Conservation (phyloP, 2,888 invertebrate species). For the Smittia sp. region DNA sequence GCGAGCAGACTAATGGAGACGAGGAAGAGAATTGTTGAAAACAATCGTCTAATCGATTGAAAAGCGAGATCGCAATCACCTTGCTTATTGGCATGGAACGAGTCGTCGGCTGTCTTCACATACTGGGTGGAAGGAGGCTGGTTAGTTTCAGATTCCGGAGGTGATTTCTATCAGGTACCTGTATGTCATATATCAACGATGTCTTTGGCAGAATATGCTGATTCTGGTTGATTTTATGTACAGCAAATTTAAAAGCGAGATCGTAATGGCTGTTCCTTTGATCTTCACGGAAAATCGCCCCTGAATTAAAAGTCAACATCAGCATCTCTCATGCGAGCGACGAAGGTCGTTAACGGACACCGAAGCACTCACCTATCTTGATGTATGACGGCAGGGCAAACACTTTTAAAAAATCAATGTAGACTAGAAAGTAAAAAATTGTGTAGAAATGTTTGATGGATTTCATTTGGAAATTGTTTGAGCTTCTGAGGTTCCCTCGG, state of each 20-base stretch:
- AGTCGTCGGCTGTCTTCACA: slow-evolving; percentile 66
- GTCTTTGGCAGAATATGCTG: slow-evolving; percentile 68
- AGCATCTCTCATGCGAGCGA: too few relatives aligned
- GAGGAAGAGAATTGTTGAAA: not conserved
- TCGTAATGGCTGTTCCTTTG: slow-evolving; percentile 68
- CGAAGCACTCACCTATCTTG: slow-evolving; percentile 13
- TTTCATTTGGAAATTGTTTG: slow-evolving; percentile 4
- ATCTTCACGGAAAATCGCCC: slow-evolving; percentile 73
- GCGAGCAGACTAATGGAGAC: slow-evolving; percentile 63
- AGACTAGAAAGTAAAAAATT: slow-evolving; percentile 10
- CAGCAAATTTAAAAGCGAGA: slow-evolving; percentile 76
- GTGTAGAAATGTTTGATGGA: not conserved
- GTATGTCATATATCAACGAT: slow-evolving; percentile 69
- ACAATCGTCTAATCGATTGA: slow-evolving; percentile 29
- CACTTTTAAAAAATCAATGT: not conserved
- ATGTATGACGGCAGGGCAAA: slow-evolving; percentile 1
- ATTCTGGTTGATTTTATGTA: slow-evolving; percentile 73
- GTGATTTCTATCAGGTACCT: too few relatives aligned
- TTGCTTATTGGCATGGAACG: slow-evolving; percentile 75
- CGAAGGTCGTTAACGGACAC: not conserved
- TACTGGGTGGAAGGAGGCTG: too few relatives aligned
- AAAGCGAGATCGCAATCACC: slow-evolving; percentile 52
- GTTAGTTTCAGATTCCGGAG: too few relatives aligned
- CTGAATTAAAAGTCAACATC: slow-evolving; percentile 47
- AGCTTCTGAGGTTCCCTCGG: not conserved